A percentile compares a stretch with the other conserved stretches of the same genome.
phyloP scores from a whole-genome alignment of 2,797 vertebrate species.

The Columba guinea region DNA sequence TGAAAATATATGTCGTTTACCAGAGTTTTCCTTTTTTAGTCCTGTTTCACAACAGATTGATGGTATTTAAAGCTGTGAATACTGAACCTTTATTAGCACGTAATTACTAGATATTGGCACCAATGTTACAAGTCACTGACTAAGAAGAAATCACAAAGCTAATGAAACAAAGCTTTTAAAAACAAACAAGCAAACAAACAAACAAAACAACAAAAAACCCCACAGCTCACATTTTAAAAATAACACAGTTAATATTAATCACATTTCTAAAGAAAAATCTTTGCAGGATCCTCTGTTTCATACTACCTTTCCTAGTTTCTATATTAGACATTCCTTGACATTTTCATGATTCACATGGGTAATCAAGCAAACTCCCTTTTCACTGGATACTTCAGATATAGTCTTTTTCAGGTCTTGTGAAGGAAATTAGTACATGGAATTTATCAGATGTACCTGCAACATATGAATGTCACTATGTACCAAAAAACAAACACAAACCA shows the following conservation, averaged over 20 bases:
- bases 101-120: neutral
- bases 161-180: neutral
- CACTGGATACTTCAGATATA: neutral
- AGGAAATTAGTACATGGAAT: neutral
- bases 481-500: neutral
- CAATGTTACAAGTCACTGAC: neutral
- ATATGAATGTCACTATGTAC: constrained; percentile 28
- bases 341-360: neutral
- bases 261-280: neutral
- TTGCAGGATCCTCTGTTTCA: neutral
- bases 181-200: too few relatives aligned
- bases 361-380: neutral
- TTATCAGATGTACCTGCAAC: constrained; percentile 39
- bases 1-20: neutral
- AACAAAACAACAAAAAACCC: too few relatives aligned
- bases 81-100: neutral
- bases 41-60: neutral
- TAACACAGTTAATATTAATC: neutral
- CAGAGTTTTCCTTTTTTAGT: neutral
- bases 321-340: neutral
- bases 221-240: neutral
- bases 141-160: neutral
- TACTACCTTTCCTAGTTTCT: neutral
- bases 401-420: neutral
- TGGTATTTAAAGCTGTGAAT: neutral